Conservation (phyloP, 1,140 invertebrate species). For the Nixonia krombeini region DNA sequence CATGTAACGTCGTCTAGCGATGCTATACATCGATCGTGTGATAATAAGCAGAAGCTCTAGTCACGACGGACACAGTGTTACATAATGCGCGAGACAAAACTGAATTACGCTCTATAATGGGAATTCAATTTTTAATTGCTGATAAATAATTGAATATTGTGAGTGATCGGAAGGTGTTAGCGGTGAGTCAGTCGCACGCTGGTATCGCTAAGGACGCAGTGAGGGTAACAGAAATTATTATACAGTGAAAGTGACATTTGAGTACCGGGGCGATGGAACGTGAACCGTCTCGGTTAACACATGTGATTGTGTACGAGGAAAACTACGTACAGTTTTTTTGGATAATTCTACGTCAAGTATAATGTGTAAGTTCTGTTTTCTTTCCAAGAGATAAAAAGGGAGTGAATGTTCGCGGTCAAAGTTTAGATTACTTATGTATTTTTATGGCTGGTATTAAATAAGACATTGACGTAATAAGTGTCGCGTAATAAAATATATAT, state of each 20-base stretch:
- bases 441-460: too few species aligned
- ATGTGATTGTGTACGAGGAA: too few species aligned
- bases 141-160: slow-evolving; percentile 16
- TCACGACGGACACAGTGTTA: slow-evolving; percentile 42
- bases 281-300: background rate
- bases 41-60: slow-evolving; percentile 59
- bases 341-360: too few species aligned
- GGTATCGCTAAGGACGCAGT: slow-evolving; percentile 7
- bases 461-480: too few species aligned
- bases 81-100: slow-evolving; percentile 45
- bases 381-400: too few species aligned
- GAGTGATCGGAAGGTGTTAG: slow-evolving; percentile 18
- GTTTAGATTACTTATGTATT: too few species aligned
- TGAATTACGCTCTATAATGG: slow-evolving; percentile 27
- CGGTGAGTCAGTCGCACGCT: slow-evolving; percentile 21
- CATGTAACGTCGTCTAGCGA: slow-evolving; percentile 36
- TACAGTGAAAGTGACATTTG: background rate
- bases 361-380: too few species aligned
- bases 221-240: slow-evolving; percentile 2
- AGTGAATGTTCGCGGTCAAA: too few species aligned
- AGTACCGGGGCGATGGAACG: background rate
- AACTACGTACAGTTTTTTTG: slow-evolving; percentile 5
- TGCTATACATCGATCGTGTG: slow-evolving; percentile 38
- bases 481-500: too few species aligned
- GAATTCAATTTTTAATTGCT: slow-evolving; percentile 16